Base-by-base conservation (phyloP, 2,797 vertebrate species). In the Acipenser oxyrinchus region DNA sequence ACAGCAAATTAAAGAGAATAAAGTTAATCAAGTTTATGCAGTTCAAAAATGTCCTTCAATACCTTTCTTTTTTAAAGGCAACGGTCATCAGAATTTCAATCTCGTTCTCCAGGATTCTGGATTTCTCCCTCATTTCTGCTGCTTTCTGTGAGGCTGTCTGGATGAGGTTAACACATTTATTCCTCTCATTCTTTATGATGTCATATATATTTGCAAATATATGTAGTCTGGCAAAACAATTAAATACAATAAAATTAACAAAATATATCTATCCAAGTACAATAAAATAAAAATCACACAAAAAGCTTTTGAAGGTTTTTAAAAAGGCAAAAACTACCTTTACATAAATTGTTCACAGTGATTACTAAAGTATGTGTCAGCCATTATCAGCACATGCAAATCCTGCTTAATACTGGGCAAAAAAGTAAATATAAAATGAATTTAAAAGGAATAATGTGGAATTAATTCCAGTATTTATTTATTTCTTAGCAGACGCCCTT, bases 1-100 rank as follows among this genome's bases (percentile, higher is more conserved):
- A 37, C 37, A 37, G 37, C 37, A 1, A 37, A 4, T 37, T 37
- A 37, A 37, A 37, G 5, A 37, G 3, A 37, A 37, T 37, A 37
- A 37, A 37, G 37, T 37, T 37, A 5, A 37, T 37, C 37, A 4
- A 37, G 37, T 37, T 37, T 37, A 37, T 37, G 37, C 37, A 37
- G 37, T 1, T 37, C 37, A 37, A 37, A 37, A 37, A 37, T 37
- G 37, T 37, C 37, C 3, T 37, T 37, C 37, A 37, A 37, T 75
- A 98, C 96, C 92, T 94, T 68, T 96, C 92, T 69, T 90, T 91
- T 74, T 68, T 78, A 70, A 81, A 48, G 66, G 78, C 72, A 51
- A 77, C 81, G 59, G 77, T 83, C 50, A 82, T 90, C 73, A 95
- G 85, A 75, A 91, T 92, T 77, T 93, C 88, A 6, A 77, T 77